Evolutionary conservation across 2,888 invertebrate genomes (phyloP).

Genomic region (Melanostoma mellinum): DNA sequence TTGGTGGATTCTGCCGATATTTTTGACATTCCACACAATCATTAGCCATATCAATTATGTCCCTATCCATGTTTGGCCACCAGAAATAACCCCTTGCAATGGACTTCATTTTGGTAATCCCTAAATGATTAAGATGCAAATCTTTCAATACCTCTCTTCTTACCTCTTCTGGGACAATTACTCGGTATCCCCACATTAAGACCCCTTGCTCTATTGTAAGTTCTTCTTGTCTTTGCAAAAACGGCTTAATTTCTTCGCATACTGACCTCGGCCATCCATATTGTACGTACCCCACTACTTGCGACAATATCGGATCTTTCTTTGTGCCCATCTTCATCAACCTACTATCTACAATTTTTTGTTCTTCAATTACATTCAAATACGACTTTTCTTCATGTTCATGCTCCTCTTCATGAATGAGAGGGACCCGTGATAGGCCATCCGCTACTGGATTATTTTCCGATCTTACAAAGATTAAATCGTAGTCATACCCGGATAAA

Average conservation of each 20-base stretch:
- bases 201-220: slow-evolving; percentile 15
- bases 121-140: neutral
- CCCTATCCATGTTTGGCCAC: neutral
- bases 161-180: slow-evolving; percentile 15
- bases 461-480: slow-evolving; percentile 5
- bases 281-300: slow-evolving; percentile 6
- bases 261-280: slow-evolving; percentile 2
- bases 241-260: slow-evolving; percentile 7
- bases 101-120: slow-evolving; percentile 16
- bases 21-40: slow-evolving; percentile 32
- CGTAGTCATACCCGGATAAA: slow-evolving; percentile 2
- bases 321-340: neutral
- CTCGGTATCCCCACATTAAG: slow-evolving; percentile 12
- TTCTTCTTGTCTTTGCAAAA: slow-evolving; percentile 14
- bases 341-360: slow-evolving; percentile 5
- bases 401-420: neutral
- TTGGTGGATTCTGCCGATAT: slow-evolving; percentile 15
- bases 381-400: neutral
- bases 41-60: slow-evolving; percentile 7
- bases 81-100: slow-evolving; percentile 1
- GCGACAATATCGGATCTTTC: neutral
- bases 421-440: neutral
- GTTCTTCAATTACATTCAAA: slow-evolving; percentile 9
- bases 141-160: slow-evolving; percentile 1
- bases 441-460: slow-evolving; percentile 11